Evolutionary conservation across 2,113 vertebrate genomes (phyloP).

Genomic region (Mus musculus): GRCm39 chr11:89326501-89327000

Average conservation of each 20-base stretch:
- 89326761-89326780: slow-evolving; percentile 9
- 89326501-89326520: slow-evolving; percentile 12
- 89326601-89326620: slow-evolving; percentile 45
- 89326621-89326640: slow-evolving; percentile 7
- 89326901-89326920: background rate
- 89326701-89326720: background rate
- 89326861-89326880: too few species aligned
- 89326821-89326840: background rate
- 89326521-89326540: slow-evolving; percentile 29
- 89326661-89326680: background rate
- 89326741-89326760: slow-evolving; percentile 33
- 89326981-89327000: background rate
- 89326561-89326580: slow-evolving; percentile 49
- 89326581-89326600: slow-evolving; percentile 55
- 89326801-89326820: slow-evolving; percentile 36
- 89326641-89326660: background rate
- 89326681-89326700: slow-evolving; percentile 3
- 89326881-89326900: background rate
- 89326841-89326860: too few species aligned
- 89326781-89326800: slow-evolving; percentile 44
- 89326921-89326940: slow-evolving; percentile 14
- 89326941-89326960: background rate
- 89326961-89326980: background rate
- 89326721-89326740: slow-evolving; percentile 51
- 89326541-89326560: background rate